Percentiles rank a stretch among this genome's conserved stretches.
Evolutionary conservation across 1,140 invertebrate species (phyloP).

Genomic region (Aphis gossypii): DNA sequence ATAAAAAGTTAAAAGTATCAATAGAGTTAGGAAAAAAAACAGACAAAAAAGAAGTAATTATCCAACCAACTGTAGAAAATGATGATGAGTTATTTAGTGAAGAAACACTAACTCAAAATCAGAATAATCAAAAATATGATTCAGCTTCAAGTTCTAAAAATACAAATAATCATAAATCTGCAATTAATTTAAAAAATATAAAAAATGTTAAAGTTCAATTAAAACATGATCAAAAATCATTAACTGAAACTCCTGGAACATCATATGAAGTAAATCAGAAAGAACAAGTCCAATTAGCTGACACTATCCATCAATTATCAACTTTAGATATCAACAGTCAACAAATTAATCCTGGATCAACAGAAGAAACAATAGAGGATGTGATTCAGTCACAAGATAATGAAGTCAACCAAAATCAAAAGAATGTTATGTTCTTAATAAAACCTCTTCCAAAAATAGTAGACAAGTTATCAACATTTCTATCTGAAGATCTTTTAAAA

Average conservation of each 20-base stretch:
- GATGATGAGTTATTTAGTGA: background rate
- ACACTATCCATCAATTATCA: background rate
- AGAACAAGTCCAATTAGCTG: background rate
- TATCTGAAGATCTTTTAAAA: constrained; percentile 38
- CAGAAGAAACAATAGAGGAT: background rate
- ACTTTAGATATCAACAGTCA: background rate
- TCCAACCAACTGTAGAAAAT: background rate
- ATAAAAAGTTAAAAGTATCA: background rate
- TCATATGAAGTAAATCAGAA: background rate
- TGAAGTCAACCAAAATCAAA: background rate
- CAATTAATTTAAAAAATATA: too few relatives aligned
- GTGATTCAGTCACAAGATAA: background rate
- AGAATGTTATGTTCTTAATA: background rate
- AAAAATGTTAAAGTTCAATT: too few relatives aligned
- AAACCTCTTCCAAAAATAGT: constrained; percentile 6
- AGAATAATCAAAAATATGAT: background rate
- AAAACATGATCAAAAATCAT: too few relatives aligned
- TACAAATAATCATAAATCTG: background rate
- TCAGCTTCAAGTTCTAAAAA: background rate
- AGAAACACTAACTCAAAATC: background rate
- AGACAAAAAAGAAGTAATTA: background rate
- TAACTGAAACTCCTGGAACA: background rate
- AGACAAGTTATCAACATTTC: background rate
- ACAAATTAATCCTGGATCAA: background rate
- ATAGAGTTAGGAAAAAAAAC: background rate